A percentile compares a stretch with the other conserved stretches of the same genome.
Conservation (phyloP, 2,113 vertebrate genomes). For the Butorides virescens region DNA sequence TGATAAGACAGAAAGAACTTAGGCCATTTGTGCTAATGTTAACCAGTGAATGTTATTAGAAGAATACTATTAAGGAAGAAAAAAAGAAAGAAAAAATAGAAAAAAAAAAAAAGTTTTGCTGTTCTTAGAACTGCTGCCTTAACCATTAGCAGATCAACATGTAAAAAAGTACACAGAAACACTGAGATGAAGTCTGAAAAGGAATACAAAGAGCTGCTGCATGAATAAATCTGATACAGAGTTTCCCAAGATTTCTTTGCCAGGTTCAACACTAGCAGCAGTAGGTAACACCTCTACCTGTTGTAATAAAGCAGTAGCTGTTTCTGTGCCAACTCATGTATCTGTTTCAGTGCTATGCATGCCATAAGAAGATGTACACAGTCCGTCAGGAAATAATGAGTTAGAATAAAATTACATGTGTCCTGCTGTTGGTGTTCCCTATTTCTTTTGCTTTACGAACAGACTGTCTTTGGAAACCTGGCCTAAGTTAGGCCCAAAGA, state of each 20-base stretch:
- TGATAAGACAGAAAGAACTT: not conserved
- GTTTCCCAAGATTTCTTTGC: not conserved
- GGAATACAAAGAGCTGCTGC: not conserved
- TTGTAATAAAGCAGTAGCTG: not conserved
- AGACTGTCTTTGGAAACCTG: not conserved
- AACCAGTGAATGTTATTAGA: not conserved
- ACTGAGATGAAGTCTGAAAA: not conserved
- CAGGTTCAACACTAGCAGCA: not conserved
- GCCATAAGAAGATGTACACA: not conserved
- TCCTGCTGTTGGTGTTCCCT: not conserved
- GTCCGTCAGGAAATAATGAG: not conserved
- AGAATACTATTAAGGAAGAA: not conserved
- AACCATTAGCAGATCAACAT: not conserved
- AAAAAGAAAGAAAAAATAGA: too few relatives aligned
- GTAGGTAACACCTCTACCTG: not conserved
- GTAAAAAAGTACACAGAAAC: not conserved
- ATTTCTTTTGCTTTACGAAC: not conserved
- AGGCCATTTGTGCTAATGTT: not conserved
- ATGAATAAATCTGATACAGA: not conserved
- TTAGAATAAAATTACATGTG: not conserved
- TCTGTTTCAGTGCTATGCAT: not conserved
- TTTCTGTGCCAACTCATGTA: not conserved
- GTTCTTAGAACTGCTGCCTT: not conserved
- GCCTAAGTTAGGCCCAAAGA: not conserved
- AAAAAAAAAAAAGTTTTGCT: not conserved